These are phyloP conservation scores for Pelvicachromis taeniatus DNA, from an alignment of 2,113 vertebrate genomes.

Conservation along the genomic window DNA sequence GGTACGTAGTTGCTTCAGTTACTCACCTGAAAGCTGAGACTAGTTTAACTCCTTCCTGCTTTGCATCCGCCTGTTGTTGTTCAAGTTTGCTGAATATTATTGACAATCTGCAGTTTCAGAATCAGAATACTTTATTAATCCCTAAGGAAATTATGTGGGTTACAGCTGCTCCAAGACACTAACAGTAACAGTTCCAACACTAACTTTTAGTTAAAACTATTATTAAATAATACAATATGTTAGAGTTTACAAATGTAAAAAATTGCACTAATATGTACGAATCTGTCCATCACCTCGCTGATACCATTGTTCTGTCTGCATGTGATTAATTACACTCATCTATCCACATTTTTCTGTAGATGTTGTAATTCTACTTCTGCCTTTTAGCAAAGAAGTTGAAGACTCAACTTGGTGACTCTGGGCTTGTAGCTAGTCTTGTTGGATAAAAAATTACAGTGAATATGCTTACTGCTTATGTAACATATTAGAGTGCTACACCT, in stretches of 20 bases:
- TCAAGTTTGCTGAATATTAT: fast-evolving
- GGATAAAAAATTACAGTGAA: background rate
- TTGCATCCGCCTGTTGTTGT: background rate
- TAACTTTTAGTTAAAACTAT: too few species aligned
- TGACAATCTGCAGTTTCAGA: background rate
- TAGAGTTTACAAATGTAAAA: too few species aligned
- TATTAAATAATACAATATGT: too few species aligned
- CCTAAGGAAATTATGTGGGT: too few species aligned
- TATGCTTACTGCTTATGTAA: background rate
- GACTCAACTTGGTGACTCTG: background rate
- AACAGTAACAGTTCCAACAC: too few species aligned
- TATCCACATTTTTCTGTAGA: background rate
- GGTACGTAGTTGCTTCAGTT: background rate
- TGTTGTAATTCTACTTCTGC: background rate
- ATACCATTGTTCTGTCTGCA: fast-evolving
- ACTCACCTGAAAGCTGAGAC: background rate
- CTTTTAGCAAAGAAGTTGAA: background rate
- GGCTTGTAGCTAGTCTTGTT: background rate
- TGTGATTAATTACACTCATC: background rate
- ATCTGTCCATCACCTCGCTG: background rate
- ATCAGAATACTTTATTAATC: too few species aligned
- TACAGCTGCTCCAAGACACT: too few species aligned
- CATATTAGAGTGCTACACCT: background rate
- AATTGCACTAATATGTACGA: too few species aligned
- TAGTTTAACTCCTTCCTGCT: background rate